Base-by-base conservation (phyloP, 1,140 invertebrate genomes). In the Rhopalosiphum padi region DNA sequence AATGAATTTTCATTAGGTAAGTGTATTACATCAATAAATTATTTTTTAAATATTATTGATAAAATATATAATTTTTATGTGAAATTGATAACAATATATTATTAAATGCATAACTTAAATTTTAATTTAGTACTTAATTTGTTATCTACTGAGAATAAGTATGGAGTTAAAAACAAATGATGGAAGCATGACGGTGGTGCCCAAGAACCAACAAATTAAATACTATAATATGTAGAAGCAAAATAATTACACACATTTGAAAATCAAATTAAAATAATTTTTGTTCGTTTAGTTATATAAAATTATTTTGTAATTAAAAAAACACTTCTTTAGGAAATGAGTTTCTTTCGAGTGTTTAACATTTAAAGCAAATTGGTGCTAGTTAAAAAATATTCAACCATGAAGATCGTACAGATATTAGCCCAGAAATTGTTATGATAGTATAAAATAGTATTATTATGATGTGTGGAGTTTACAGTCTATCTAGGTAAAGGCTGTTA, bases 261-360 rank as follows among this genome's bases (percentile, higher is more conserved):
- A 30, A 25, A 43, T 25, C 25, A 46, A 43, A 86, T 35, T 51
- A 88, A 88, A 88, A 88, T 51, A 23, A 51, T 88, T 89, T 53
- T 53, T 22, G 22, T 89, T 35, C 85, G 30, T 86, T 86, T 86
- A 35, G 48, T 23, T 53, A 37, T 89, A 35, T 53, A 9, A 51
- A 89, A 53, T 35, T 53, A 89, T 53, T 35, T 37, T 55, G 37
- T 60, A 41, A 90, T 60, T 90, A 90, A 90, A 90, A 90, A 90
- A 88, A 88, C 25, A 88, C 87, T 37, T 53, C 35, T 88, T 88
- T 88, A 51, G 23, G 46, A 51, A 41, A 51, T 41, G 18, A 51
- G 46, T 35, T 46, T 77, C 25, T 46, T 46, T 88, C 8, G 53
- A 35, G 48, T 88, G 46, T 51, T 88, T 37, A 53, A 88, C 46